These are phyloP conservation scores for Noctua janthe DNA, from an alignment of 2,888 invertebrate genomes.

Conservation along the genomic window DNA sequence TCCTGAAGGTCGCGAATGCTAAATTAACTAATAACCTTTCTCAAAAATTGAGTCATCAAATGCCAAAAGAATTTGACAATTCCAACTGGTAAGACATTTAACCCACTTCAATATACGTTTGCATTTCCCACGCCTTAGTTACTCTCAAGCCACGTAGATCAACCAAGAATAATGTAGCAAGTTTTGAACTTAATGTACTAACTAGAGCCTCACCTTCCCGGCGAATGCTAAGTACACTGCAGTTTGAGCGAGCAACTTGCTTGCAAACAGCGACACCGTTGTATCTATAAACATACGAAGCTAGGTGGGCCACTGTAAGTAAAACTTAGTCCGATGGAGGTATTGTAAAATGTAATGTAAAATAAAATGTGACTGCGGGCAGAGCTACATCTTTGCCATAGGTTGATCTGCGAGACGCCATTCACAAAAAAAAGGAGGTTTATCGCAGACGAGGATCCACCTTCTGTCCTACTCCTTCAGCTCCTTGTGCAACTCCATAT, in stretches of 20 bases:
- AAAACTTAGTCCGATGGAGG: background rate
- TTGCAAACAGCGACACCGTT: background rate
- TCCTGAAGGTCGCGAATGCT: too few species aligned
- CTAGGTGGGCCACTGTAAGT: background rate
- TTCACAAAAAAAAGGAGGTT: too few species aligned
- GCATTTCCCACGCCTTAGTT: background rate
- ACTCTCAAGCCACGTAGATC: slow-evolving; percentile 10
- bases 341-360: too few species aligned
- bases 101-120: background rate
- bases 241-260: slow-evolving; percentile 26
- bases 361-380: background rate
- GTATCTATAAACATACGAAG: background rate
- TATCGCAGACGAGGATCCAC: too few species aligned
- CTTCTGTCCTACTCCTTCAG: too few species aligned
- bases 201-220: background rate
- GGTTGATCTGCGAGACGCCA: too few species aligned
- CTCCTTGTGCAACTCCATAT: too few species aligned
- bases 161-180: slow-evolving; percentile 34
- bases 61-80: too few species aligned
- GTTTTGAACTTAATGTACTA: slow-evolving; percentile 19
- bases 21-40: too few species aligned
- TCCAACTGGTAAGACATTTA: too few species aligned
- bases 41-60: too few species aligned
- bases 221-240: slow-evolving; percentile 1
- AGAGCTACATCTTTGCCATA: too few species aligned